Percentiles rank a stretch among this genome's conserved stretches.
phyloP scores from a whole-genome alignment of 1,140 invertebrate genomes.

The Papilio helenus region DNA sequence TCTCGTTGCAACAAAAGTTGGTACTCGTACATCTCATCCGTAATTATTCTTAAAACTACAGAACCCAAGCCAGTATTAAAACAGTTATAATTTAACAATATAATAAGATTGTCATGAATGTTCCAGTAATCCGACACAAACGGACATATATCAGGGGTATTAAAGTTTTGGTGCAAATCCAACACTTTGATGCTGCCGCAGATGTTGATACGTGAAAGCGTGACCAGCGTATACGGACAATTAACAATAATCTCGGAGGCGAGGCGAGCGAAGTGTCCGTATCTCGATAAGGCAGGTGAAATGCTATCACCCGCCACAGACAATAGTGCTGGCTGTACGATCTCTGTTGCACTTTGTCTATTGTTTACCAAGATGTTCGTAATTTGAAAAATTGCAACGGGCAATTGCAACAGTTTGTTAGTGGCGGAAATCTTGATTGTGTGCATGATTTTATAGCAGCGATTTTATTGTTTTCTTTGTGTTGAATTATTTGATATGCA shows the following conservation, averaged over 20 bases:
- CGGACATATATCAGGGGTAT: conserved; percentile 10
- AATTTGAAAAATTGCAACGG: conserved; percentile 8
- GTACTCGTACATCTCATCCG: too few species aligned
- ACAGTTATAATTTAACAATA: conserved; percentile 13
- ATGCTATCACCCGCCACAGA: conserved; percentile 47
- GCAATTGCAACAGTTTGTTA: conserved; percentile 6
- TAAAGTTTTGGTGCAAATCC: conserved; percentile 28
- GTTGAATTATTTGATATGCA: background rate
- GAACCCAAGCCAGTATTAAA: background rate
- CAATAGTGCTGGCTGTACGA: conserved; percentile 30
- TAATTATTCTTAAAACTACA: background rate
- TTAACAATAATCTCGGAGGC: conserved; percentile 55
- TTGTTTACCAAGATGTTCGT: conserved; percentile 16
- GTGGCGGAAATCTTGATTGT: background rate
- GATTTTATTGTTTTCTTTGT: background rate
- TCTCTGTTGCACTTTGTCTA: conserved; percentile 25
- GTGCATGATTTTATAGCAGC: background rate
- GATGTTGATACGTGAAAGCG: conserved; percentile 52
- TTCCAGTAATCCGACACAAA: conserved; percentile 28
- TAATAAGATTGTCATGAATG: conserved; percentile 17
- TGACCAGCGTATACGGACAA: conserved; percentile 55
- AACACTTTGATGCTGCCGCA: conserved; percentile 14
- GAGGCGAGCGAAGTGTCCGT: conserved; percentile 39
- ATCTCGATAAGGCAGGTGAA: conserved; percentile 59
- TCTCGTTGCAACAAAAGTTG: too few species aligned